Percentiles rank a stretch among this genome's conserved stretches.
These are phyloP conservation scores for Gila robusta DNA, from an alignment of 2,797 vertebrate species.

Conservation along the genomic window DNA sequence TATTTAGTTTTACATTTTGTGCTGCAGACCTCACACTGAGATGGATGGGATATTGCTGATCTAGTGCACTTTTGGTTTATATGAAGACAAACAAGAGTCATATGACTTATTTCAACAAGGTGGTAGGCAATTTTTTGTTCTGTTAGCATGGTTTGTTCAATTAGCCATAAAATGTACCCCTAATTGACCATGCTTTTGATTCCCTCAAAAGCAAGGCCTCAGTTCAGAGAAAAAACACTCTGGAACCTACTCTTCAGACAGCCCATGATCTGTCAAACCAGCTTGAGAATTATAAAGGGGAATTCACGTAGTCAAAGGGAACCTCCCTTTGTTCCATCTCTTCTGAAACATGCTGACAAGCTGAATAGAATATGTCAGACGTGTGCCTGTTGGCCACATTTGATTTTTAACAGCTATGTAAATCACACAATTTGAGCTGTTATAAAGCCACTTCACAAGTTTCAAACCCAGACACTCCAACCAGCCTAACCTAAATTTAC, in stretches of 20 bases:
- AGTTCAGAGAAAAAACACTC: slow-evolving; percentile 16
- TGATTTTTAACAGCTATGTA: slow-evolving; percentile 46
- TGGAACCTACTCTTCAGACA: slow-evolving; percentile 17
- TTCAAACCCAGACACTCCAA: slow-evolving; percentile 33
- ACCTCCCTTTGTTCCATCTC: slow-evolving; percentile 47
- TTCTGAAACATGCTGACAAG: slow-evolving; percentile 40
- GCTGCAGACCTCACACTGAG: slow-evolving; percentile 8
- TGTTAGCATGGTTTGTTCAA: slow-evolving; percentile 32
- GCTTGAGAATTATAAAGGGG: slow-evolving; percentile 35
- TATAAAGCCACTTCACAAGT: slow-evolving; percentile 44
- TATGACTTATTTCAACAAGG: slow-evolving; percentile 6
- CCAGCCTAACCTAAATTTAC: slow-evolving; percentile 26
- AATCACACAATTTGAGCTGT: slow-evolving; percentile 36
- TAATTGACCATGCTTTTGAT: background rate
- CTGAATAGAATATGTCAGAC: slow-evolving; percentile 41
- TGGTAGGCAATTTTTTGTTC: background rate
- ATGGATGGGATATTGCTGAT: background rate
- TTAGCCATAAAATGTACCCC: slow-evolving; percentile 2
- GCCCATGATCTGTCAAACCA: slow-evolving; percentile 13
- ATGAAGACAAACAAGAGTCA: background rate
- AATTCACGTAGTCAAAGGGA: slow-evolving; percentile 35
- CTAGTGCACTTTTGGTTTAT: background rate
- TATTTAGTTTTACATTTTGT: slow-evolving; percentile 13
- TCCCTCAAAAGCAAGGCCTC: background rate
- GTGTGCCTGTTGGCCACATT: slow-evolving; percentile 40